A percentile compares a stretch with the other conserved stretches of the same genome.
phyloP scores from a whole-genome alignment of 1,140 invertebrate genomes.

The Oscheius sp. region DNA sequence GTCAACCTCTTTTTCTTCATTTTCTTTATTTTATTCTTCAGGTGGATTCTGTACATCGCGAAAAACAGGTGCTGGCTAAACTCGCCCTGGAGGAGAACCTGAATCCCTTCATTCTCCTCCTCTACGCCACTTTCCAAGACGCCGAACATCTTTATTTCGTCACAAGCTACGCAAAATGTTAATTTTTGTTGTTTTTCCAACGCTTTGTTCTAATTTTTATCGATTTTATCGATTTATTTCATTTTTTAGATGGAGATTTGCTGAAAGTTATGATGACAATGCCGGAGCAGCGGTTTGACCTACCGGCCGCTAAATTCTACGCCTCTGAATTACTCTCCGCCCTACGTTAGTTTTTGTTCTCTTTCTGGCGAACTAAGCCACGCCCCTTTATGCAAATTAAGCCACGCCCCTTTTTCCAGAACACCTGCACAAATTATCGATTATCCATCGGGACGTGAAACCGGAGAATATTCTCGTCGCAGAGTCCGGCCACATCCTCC shows the following conservation, averaged over 20 bases:
- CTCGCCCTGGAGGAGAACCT: constrained; percentile 45
- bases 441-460: constrained; percentile 78
- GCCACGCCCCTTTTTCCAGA: constrained; percentile 64
- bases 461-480: constrained; percentile 71
- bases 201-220: not conserved
- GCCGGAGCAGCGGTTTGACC: constrained; percentile 77
- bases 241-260: constrained; percentile 81
- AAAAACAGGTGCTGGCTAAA: constrained; percentile 77
- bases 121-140: constrained; percentile 95
- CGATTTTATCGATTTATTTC: not conserved
- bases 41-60: constrained; percentile 70
- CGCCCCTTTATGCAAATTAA: not conserved
- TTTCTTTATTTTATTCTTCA: constrained; percentile 10
- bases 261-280: constrained; percentile 81
- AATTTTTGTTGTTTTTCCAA: too few species aligned
- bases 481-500: constrained; percentile 89
- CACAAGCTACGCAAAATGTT: constrained; percentile 76
- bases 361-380: not conserved
- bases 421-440: constrained; percentile 80
- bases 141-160: constrained; percentile 88
- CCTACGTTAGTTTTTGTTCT: constrained; percentile 62
- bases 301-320: constrained; percentile 85
- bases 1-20: not conserved
- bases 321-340: constrained; percentile 84
- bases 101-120: constrained; percentile 81